Evolutionary conservation across 2,888 invertebrate species (phyloP), one percentile per base, ranked within the genome.

Genomic region (Ceramica pisi): DNA sequence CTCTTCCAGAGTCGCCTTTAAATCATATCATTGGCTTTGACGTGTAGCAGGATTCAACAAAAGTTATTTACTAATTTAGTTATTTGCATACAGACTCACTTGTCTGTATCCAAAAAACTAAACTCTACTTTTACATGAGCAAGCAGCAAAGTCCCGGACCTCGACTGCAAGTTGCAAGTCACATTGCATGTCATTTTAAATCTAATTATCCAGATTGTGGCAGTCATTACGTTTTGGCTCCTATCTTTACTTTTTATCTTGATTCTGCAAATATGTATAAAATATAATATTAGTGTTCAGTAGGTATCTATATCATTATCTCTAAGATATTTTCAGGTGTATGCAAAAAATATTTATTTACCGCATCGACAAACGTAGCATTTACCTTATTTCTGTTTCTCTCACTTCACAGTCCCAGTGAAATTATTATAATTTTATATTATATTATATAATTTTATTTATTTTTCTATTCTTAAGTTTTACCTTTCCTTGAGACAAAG

Each of bases 321-420:
- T 56, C 14, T 50, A 65, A n/a, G 53, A 74, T 56, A 66, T 75
- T 41, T 48, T n/a, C 12, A 56, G 51, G 19, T 75, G 26, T 21
- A 14, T 8, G 65, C 26, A 19, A 38, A 38, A 63, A 26, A 12
- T 75, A 67, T 67, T 26, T 51, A 75, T 72, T 57, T 23, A n/a
- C 6, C n/a, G 19, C 50, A 50, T 75, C 6, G 21, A 38, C 35
- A 44, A 67, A 31, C 55, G n/a, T n/a, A 41, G 50, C 10, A 67
- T 3, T 3, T 31, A 50, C 19, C 23, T 44, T 67, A 46, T 38
- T 57, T 66, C 23, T 35, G 1, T 66, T 66, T 10, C 14, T 5
- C 12, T 2, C 16, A 1, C 19, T 46, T 6, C 19, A 19, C 19
- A 46, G 46, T 19, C n/a, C 35, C 35, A 57, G 44, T 57, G 57